Base-by-base conservation (phyloP, 2,113 vertebrate species). In the Mastomys natalensis region DNA sequence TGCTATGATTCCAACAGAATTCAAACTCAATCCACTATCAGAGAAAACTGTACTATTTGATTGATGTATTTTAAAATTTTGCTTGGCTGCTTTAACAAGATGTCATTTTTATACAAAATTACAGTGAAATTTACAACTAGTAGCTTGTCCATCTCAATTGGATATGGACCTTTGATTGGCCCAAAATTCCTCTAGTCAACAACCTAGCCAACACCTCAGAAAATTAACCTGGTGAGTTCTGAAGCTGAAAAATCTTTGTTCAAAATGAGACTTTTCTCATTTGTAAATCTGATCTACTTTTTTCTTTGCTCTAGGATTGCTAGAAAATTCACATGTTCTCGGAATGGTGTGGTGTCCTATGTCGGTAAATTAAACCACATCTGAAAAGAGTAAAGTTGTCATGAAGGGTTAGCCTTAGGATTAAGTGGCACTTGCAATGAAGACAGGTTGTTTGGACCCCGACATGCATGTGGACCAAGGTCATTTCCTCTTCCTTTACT, bases 371-470 rank as follows among this genome's bases (percentile, higher is more conserved):
- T 74, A 53, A 77, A 77, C 40, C 24, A 29, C n/a, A 31, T 31
- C 58, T 9, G 0, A 29, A 68, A 53, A 40, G 16, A 17, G 11
- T 0, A 4, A 3, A 17, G 5, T 1, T 12, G 6, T 31, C 5
- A 29, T 6, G 7, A 10, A 51, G 9, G 0, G 24, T 58, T 73
- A 21, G 13, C 78, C 29, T 37, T 37, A 37, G 84, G 43, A 68
- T 31, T 86, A 60, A 34, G 60, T 48, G 40, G 16, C 17, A 66
- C 17, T 82, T 48, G 6, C 1, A 10, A 66, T 22, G 11, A 68
- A 87, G 62, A 48, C 45, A 87, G 11, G 5, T 10, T 86, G 16
- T 66, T 66, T 45, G 60, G 40, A 48, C 29, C 60, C 43, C 29
- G 34, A 29, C 34, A 12, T 92, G 70, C 70, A 26, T 34, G 51